Percentiles rank a stretch among this genome's conserved stretches.
Evolutionary conservation across 1,140 invertebrate species (phyloP).

Genomic region (Limonius californicus): DNA sequence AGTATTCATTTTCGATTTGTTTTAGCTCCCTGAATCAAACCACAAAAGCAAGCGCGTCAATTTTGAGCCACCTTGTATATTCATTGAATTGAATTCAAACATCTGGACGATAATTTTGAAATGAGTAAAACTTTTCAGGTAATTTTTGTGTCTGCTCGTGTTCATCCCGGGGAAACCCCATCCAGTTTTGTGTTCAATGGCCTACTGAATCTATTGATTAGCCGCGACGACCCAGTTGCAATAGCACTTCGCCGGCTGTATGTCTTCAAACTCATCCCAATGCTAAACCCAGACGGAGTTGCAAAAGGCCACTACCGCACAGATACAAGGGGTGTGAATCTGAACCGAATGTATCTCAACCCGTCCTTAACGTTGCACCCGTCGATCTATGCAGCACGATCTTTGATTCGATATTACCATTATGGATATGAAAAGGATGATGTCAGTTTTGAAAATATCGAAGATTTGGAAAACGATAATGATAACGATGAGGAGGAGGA

Average conservation of each 20-base stretch:
- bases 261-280: conserved; percentile 90
- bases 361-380: conserved; percentile 75
- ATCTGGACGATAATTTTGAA: too few relatives aligned
- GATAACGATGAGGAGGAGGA: conserved; percentile 20
- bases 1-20: too few relatives aligned
- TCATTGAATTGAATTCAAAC: too few relatives aligned
- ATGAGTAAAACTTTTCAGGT: too few relatives aligned
- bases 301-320: conserved; percentile 86
- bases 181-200: conserved; percentile 93
- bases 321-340: conserved; percentile 83
- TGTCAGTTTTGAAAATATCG: conserved; percentile 23
- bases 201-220: conserved; percentile 74
- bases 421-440: conserved; percentile 51
- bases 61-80: too few relatives aligned
- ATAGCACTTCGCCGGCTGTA: conserved; percentile 68
- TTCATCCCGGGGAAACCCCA: conserved; percentile 92
- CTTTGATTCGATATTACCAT: conserved; percentile 66
- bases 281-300: conserved; percentile 92
- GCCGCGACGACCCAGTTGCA: conserved; percentile 70
- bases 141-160: conserved; percentile 83
- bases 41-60: too few relatives aligned
- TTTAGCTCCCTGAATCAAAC: too few relatives aligned
- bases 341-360: conserved; percentile 81
- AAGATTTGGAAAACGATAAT: neutral
- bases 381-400: conserved; percentile 76